A percentile compares a stretch with the other conserved stretches of the same genome.
phyloP scores from a whole-genome alignment of 1,140 invertebrate species.

The Batillaria attramentaria region DNA sequence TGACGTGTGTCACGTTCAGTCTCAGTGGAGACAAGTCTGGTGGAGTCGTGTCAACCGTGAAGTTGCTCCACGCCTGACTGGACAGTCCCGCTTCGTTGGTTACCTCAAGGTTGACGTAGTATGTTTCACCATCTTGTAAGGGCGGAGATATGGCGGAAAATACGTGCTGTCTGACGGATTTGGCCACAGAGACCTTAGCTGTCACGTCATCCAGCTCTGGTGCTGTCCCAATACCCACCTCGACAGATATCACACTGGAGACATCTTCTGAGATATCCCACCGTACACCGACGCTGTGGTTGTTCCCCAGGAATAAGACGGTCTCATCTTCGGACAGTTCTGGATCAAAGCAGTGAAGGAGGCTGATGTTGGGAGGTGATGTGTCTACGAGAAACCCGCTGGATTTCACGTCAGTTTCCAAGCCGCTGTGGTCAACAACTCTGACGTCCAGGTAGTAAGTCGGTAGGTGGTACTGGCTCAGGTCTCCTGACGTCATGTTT shows the following conservation, averaged over 20 bases:
- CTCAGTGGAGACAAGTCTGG: constrained; percentile 35
- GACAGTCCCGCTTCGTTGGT: constrained; percentile 37
- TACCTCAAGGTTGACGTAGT: constrained; percentile 36
- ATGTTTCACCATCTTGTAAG: constrained; percentile 19
- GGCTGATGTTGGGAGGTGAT: constrained; percentile 37
- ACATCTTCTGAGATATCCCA: constrained; percentile 43
- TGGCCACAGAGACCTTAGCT: constrained; percentile 2
- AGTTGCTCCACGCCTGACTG: constrained; percentile 36
- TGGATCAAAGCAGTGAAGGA: constrained; percentile 43
- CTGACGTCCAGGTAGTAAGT: constrained; percentile 44
- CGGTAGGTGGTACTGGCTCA: constrained; percentile 21
- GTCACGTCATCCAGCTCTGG: constrained; percentile 14
- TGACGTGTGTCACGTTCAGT: constrained; percentile 15
- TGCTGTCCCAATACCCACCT: constrained; percentile 30
- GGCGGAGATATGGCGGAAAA: neutral
- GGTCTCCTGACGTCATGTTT: neutral
- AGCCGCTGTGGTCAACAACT: constrained; percentile 42
- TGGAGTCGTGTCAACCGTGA: constrained; percentile 37
- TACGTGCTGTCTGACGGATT: neutral
- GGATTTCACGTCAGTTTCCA: constrained; percentile 32
- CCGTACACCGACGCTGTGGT: constrained; percentile 41
- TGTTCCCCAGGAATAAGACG: constrained; percentile 40
- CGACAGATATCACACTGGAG: constrained; percentile 18
- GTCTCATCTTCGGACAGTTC: constrained; percentile 37
- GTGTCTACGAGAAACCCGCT: constrained; percentile 46